Evolutionary conservation across 1,140 invertebrate genomes (phyloP).

Genomic region (Papilio polytes): DNA sequence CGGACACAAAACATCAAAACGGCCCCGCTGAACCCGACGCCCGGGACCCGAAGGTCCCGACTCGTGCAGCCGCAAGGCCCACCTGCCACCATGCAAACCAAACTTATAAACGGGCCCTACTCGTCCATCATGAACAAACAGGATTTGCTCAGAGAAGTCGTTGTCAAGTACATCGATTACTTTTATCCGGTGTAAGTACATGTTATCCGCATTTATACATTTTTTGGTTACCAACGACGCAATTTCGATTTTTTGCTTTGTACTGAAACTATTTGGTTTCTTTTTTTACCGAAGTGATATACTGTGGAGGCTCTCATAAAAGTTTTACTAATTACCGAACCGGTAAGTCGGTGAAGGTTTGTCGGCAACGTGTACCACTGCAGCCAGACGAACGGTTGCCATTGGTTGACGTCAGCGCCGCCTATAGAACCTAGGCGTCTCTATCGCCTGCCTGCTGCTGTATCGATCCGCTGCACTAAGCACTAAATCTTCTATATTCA

Average conservation of each 20-base stretch:
- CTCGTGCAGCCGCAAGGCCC: slow-evolving; percentile 59
- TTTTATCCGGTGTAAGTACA: slow-evolving; percentile 87
- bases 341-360: slow-evolving; percentile 80
- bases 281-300: slow-evolving; percentile 31
- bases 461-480: slow-evolving; percentile 78
- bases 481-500: slow-evolving; percentile 48
- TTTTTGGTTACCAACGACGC: slow-evolving; percentile 51
- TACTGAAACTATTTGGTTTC: not conserved
- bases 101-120: slow-evolving; percentile 85
- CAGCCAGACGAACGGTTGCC: slow-evolving; percentile 65
- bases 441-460: slow-evolving; percentile 68
- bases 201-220: slow-evolving; percentile 50
- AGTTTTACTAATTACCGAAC: slow-evolving; percentile 67
- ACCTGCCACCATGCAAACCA: slow-evolving; percentile 80
- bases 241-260: slow-evolving; percentile 55
- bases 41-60: slow-evolving; percentile 68
- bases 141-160: slow-evolving; percentile 86
- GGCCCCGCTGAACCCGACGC: slow-evolving; percentile 65
- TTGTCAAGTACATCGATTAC: slow-evolving; percentile 87
- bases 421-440: slow-evolving; percentile 71
- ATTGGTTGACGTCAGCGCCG: slow-evolving; percentile 77
- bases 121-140: slow-evolving; percentile 86
- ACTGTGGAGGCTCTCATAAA: slow-evolving; percentile 56
- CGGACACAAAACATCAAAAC: slow-evolving; percentile 62
- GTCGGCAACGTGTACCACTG: slow-evolving; percentile 66